phyloP scores from a whole-genome alignment of 2,113 vertebrate species.

The Phoxinus phoxinus region DNA sequence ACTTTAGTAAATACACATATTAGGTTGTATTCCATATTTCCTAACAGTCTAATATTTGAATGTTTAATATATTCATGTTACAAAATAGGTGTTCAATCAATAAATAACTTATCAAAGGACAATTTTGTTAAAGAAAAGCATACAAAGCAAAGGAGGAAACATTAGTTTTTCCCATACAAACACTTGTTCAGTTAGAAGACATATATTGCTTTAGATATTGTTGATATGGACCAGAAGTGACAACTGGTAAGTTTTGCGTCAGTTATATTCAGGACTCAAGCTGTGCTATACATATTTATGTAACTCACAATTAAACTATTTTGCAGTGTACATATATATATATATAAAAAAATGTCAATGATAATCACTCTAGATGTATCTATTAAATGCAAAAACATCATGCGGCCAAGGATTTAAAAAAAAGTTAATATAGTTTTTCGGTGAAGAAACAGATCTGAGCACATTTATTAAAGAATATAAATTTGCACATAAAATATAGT shows the following conservation, averaged over 20 bases:
- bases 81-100: conserved; percentile 30
- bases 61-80: conserved; percentile 37
- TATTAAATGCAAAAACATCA: conserved; percentile 29
- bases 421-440: not conserved
- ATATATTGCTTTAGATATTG: conserved; percentile 46
- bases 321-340: conserved; percentile 22
- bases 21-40: conserved; percentile 27
- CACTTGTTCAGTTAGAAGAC: conserved; percentile 31
- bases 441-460: conserved; percentile 9
- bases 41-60: conserved; percentile 36
- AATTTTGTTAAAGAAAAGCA: conserved; percentile 32
- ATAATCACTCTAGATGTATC: conserved; percentile 19
- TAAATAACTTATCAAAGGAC: conserved; percentile 47
- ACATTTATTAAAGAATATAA: conserved; percentile 21
- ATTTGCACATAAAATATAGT: conserved; percentile 24
- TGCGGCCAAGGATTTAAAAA: conserved; percentile 19
- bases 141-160: conserved; percentile 25
- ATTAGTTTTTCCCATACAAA: conserved; percentile 12
- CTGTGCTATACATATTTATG: conserved; percentile 33
- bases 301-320: conserved; percentile 17
- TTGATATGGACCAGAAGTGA: conserved; percentile 55
- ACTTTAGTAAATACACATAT: conserved; percentile 43
- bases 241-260: conserved; percentile 34
- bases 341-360: not conserved
- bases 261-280: conserved; percentile 28